phyloP scores from a whole-genome alignment of 53 echinoderm and acorn worm genomes.

The Arbacia lixula region DNA sequence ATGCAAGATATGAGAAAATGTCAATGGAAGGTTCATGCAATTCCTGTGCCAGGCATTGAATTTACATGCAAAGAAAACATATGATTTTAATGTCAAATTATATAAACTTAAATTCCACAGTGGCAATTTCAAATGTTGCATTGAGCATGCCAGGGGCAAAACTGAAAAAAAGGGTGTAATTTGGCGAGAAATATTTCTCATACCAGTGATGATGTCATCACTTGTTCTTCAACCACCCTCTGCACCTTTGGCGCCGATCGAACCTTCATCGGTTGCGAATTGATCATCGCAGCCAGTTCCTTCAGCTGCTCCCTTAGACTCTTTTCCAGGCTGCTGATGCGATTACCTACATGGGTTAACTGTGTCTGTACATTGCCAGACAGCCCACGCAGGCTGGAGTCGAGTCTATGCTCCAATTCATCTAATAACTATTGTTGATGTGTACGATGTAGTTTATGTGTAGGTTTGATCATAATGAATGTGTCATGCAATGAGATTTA shows the following conservation, averaged over 20 bases:
- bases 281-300: constrained; percentile 50
- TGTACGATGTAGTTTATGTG: too few species aligned
- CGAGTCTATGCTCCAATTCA: constrained; percentile 32
- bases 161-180: too few species aligned
- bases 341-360: constrained; percentile 5
- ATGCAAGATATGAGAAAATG: too few species aligned
- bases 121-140: neutral
- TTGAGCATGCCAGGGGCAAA: neutral
- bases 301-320: constrained; percentile 62
- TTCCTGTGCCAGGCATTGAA: too few species aligned
- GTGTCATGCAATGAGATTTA: too few species aligned
- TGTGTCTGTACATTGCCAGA: constrained; percentile 21
- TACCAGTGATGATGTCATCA: constrained; percentile 48
- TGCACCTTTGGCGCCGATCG: constrained; percentile 3
- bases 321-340: constrained; percentile 39
- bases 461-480: too few species aligned
- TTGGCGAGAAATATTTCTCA: constrained; percentile 3
- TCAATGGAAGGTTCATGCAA: too few species aligned
- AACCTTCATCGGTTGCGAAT: constrained; percentile 38
- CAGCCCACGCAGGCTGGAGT: constrained; percentile 12
- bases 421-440: constrained; percentile 16
- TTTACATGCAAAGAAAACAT: too few species aligned
- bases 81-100: too few species aligned
- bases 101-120: too few species aligned
- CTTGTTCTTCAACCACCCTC: constrained; percentile 17